Evolutionary conservation across 2,113 vertebrate genomes (phyloP).

Genomic region (Ardeotis arabs): DNA sequence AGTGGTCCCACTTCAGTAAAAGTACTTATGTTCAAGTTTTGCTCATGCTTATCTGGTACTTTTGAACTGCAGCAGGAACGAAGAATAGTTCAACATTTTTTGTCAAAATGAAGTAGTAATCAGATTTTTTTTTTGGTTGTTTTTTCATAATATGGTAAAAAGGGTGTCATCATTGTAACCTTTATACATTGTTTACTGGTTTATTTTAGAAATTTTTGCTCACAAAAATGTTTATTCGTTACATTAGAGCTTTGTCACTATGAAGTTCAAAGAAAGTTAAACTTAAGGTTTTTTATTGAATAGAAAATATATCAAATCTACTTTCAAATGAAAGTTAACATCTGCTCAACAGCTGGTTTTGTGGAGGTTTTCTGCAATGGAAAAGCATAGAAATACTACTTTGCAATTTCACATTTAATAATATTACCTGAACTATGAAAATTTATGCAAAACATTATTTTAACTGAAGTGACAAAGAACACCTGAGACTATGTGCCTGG

Average conservation of each 20-base stretch:
- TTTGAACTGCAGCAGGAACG: not conserved
- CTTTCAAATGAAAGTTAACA: not conserved
- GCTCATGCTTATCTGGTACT: not conserved
- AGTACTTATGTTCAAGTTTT: not conserved
- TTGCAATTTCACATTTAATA: not conserved
- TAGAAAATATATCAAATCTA: not conserved
- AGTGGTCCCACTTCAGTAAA: not conserved
- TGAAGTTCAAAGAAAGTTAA: not conserved
- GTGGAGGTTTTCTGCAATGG: not conserved
- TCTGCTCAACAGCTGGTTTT: not conserved
- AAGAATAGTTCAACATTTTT: not conserved
- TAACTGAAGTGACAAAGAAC: not conserved
- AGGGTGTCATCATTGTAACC: not conserved
- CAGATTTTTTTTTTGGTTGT: accelerated
- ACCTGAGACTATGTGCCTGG: not conserved
- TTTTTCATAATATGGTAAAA: not conserved
- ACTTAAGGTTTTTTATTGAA: not conserved
- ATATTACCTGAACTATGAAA: not conserved
- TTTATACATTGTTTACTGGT: not conserved
- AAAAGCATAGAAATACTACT: not conserved
- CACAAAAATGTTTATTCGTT: not conserved
- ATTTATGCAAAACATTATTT: not conserved
- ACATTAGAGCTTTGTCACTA: not conserved
- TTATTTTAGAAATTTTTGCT: not conserved
- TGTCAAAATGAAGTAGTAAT: not conserved